Percentiles rank a stretch among this genome's conserved stretches.
These are phyloP conservation scores for Otus sunia DNA, from an alignment of 2,113 vertebrate species.

Conservation along the genomic window DNA sequence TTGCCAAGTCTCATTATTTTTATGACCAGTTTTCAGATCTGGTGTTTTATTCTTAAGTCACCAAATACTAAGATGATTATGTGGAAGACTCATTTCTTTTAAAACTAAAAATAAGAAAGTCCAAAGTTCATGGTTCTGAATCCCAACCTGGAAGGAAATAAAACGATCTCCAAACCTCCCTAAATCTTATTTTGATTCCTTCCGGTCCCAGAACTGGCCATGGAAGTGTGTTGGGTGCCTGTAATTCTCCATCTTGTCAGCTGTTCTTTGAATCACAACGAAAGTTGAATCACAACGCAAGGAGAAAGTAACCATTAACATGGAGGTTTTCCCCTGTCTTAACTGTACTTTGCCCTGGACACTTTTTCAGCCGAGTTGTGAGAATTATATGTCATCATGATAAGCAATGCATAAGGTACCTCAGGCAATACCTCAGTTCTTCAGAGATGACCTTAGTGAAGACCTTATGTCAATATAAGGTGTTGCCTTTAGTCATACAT, in stretches of 20 bases:
- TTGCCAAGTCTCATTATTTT: background rate
- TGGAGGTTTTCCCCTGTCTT: background rate
- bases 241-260: background rate
- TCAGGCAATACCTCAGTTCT: background rate
- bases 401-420: background rate
- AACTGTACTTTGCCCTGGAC: background rate
- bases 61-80: background rate
- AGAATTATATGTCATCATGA: background rate
- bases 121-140: background rate
- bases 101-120: background rate
- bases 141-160: background rate
- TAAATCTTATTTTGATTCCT: background rate
- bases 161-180: background rate
- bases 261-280: background rate
- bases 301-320: background rate
- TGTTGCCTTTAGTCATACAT: background rate
- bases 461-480: background rate
- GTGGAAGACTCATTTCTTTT: background rate
- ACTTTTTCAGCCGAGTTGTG: background rate
- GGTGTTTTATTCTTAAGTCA: background rate
- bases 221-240: background rate
- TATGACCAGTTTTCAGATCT: background rate
- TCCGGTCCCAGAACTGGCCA: background rate
- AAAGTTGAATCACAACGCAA: background rate
- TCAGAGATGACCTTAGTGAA: background rate